Conservation (phyloP, 1,140 invertebrate genomes). For the Drosophila obscura region DNA sequence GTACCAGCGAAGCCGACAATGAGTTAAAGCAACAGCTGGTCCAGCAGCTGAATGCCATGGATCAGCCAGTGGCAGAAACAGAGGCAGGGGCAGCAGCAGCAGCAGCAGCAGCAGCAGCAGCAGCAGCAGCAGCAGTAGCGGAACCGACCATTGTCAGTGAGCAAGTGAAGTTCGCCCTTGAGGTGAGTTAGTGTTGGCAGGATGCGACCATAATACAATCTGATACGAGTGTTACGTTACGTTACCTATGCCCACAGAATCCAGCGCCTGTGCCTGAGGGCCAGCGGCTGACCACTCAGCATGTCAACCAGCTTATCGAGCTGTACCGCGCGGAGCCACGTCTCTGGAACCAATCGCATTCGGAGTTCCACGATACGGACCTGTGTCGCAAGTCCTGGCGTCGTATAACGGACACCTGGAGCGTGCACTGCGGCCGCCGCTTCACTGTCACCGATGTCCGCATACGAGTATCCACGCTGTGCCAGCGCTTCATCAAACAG, state of each 20-base stretch:
- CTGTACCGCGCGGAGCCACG: constrained; percentile 57
- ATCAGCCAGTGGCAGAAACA: constrained; percentile 2
- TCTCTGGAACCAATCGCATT: constrained; percentile 68
- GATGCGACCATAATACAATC: background rate
- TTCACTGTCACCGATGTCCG: constrained; percentile 67
- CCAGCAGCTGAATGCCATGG: constrained; percentile 54
- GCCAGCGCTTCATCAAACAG: constrained; percentile 70
- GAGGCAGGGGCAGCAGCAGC: background rate
- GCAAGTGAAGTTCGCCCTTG: constrained; percentile 17
- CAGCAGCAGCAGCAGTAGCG: constrained; percentile 8
- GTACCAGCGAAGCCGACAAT: constrained; percentile 56
- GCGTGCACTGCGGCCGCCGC: constrained; percentile 50
- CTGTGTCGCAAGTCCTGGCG: constrained; percentile 66
- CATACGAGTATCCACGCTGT: constrained; percentile 66
- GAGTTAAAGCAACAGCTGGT: constrained; percentile 69
- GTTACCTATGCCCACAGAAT: constrained; percentile 8
- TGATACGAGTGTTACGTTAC: background rate
- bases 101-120: constrained; percentile 8
- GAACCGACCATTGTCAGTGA: constrained; percentile 6
- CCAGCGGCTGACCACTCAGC: constrained; percentile 50
- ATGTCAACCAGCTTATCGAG: constrained; percentile 64
- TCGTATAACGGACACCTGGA: constrained; percentile 57
- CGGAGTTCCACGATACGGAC: constrained; percentile 56
- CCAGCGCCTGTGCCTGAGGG: constrained; percentile 26
- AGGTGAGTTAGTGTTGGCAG: constrained; percentile 33